Evolutionary conservation across 2,113 vertebrate genomes (phyloP).

Genomic region (Engystomops pustulosus): DNA sequence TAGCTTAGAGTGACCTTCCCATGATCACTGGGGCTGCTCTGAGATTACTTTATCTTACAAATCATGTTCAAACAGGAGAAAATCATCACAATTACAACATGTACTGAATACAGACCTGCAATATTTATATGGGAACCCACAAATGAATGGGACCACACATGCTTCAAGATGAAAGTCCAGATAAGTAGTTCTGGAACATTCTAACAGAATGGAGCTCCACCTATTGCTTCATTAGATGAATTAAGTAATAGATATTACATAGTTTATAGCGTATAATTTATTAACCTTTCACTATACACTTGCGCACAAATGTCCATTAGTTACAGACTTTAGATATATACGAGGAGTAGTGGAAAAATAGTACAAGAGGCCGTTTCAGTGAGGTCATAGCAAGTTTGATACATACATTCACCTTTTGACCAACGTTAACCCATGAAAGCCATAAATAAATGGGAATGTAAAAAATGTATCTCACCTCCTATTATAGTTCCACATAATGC

Average conservation of each 20-base stretch:
- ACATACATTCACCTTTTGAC: not conserved
- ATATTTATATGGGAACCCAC: not conserved
- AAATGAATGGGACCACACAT: slow-evolving; percentile 28
- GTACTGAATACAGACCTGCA: not conserved
- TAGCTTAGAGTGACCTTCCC: slow-evolving; percentile 32
- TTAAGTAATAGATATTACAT: not conserved
- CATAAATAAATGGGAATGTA: not conserved
- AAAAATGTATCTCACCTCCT: not conserved
- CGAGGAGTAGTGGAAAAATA: not conserved
- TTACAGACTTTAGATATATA: not conserved
- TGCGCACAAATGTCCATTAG: not conserved
- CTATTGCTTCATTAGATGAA: not conserved
- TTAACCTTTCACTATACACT: not conserved
- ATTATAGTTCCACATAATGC: not conserved
- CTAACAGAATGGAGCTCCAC: not conserved
- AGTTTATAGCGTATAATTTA: not conserved
- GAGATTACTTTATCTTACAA: slow-evolving; percentile 22
- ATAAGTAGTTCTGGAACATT: not conserved
- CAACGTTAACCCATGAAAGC: not conserved
- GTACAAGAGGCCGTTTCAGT: not conserved
- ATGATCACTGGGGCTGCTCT: slow-evolving; percentile 19
- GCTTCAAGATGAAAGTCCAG: not conserved
- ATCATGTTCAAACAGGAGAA: slow-evolving; percentile 31
- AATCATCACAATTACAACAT: slow-evolving; percentile 2
- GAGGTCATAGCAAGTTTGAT: not conserved